Base-by-base conservation (phyloP, 2,113 vertebrate genomes). In the Rhinolophus sinicus region DNA sequence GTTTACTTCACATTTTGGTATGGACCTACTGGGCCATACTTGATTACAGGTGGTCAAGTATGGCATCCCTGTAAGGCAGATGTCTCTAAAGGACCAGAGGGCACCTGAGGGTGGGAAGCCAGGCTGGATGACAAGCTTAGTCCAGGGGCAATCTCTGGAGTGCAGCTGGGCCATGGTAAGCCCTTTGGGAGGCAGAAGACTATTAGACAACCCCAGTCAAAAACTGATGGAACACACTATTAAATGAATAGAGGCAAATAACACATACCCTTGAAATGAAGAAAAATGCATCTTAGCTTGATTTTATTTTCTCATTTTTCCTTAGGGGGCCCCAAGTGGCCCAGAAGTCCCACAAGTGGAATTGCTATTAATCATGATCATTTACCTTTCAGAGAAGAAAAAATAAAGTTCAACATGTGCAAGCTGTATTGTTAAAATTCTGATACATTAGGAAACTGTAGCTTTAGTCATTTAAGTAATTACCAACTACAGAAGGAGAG, bases 251-350 rank as follows among this genome's bases (percentile, higher is more conserved):
- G 60, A 92, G 64, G 72, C 9, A 40, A 95, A 73, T 28, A 89
- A 82, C 60, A 44, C 88, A 77, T 24, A 40, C 35, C 58, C 82
- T 96, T 86, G 88, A 97, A 95, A 97, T 95, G 87, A 95, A 97
- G 91, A 97, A 69, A 93, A 94, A 93, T 96, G 81, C 22, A 28
- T 84, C 96, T 93, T 96, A 84, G 69, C 64, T 97, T 87, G 93
- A 91, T 96, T 96, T 93, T 96, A 87, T 96, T 96, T 96, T 97
- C 93, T 97, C 73, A 92, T 92, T 96, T 96, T 94, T 95, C 96
- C 65, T 76, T 33, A 95, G 82, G 73, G 94, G 40, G 24, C 64
- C 69, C 64, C 69, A 93, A 87, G 69, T 89, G 64, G 82, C 77
- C 73, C 58, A 94, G 38, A 40, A 93, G 82, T 94, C 38, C 47